Base-by-base conservation (phyloP, 30 jellyfish, hydroid and myxozoan genomes). In the Clytia hemisphaerica region DNA sequence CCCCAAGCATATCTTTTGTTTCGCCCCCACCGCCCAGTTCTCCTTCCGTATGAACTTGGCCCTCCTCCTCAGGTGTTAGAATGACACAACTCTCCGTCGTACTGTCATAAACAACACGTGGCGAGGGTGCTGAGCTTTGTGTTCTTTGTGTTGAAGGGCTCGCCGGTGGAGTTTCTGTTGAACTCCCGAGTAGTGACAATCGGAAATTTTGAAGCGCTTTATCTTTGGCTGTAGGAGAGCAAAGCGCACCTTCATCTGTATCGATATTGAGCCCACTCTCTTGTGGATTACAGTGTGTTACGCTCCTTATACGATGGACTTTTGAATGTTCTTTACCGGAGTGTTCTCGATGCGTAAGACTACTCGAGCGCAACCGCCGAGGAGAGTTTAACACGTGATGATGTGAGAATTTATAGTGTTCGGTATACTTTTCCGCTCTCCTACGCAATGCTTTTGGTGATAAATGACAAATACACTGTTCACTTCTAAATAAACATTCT, bases 401-500 rank as follows among this genome's bases (percentile, higher is more conserved):
- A 71, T 45, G 67, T n/a, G 76, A 51, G 2, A 71, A 42, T 10
- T 53, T 45, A 48, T 69, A 58, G 26, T 58, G 25, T 5, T 58
- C 71, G 30, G 71, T 22, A 21, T 14, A 5, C 4, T 58, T 58
- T 58, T 58, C 30, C 4, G 14, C 27, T 5, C 71, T 38, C 58
- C 25, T 24, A 6, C 30, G 25, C 70, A 22, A 21, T 21, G 19
- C 19, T 21, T 57, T 57, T 21, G 7, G 36, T 16, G 26, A 27
- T 12, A 33, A 26, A 32, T 50, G 54, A 69, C 81, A 69, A 44
- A 47, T 24, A 45, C 81, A 69, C 25, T 12, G 28, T 24, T 47
- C 81, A 1, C 51, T 25, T 22, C 76, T 50, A 50, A 45, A 71
- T 30, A 69, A 50, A 46, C 81, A 69, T 7, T 49, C 71, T 51